Evolutionary conservation across 2,888 invertebrate species (phyloP), one percentile per base, ranked within the genome.

Genomic region (Xestoiulus laeticollis): DNA sequence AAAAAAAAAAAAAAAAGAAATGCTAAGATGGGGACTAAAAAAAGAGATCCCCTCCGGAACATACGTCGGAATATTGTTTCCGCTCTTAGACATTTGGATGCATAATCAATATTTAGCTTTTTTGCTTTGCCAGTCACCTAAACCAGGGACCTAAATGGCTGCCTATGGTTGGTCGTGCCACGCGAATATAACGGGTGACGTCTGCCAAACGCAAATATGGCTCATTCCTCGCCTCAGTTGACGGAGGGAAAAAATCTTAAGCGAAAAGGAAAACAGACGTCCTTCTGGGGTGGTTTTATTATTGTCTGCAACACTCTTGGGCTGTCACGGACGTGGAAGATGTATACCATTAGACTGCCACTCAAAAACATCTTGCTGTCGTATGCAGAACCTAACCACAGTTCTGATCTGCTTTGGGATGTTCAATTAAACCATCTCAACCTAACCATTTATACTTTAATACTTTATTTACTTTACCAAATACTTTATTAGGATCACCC

Each of bases 11-110:
- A 19, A 14, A 22, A 59, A n/a, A 3, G n/a, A n/a, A n/a, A n/a
- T n/a, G n/a, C n/a, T n/a, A n/a, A n/a, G n/a, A n/a, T n/a, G 59
- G 59, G 59, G 59, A 3, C 2, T 19, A 8, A 59, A 14, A 59
- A 59, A n/a, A 19, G 14, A 48, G 8, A 48, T n/a, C 59, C n/a
- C 59, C n/a, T 14, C 59, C 59, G 59, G 59, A 59, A 59, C 59
- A 59, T n/a, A 59, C 59, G 59, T 59, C 59, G 59, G n/a, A 59
- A 59, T 59, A 59, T 59, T 59, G 59, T 59, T 59, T 59, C 59
- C 59, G 59, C 59, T 59, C 59, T 59, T 22, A 59, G 59, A 19
- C 59, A 59, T 59, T 3, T 59, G 59, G 59, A 59, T 59, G 59
- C 59, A 59, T 59, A 59, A 59, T 59, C 59, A 59, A 59, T 59